Conservation (phyloP, 2,113 vertebrate species). For the Equus quagga region DNA sequence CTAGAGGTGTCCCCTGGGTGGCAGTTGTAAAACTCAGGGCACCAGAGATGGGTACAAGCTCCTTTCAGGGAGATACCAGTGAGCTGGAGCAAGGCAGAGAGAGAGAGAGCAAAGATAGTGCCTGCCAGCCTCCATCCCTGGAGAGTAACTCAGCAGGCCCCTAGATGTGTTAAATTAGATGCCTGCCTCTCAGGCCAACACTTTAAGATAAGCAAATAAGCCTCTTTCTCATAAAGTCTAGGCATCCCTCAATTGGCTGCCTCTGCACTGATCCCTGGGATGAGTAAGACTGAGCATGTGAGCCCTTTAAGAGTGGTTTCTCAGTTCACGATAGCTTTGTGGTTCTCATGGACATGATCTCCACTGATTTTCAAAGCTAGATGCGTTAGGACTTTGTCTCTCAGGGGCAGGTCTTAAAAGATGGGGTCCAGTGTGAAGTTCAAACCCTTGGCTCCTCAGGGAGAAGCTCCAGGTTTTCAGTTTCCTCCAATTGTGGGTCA, state of each 20-base stretch:
- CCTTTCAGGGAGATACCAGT: background rate
- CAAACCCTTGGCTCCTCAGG: background rate
- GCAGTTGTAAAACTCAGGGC: background rate
- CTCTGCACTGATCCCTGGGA: background rate
- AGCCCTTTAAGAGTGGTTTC: background rate
- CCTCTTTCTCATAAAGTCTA: background rate
- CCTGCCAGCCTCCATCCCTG: background rate
- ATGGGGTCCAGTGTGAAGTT: background rate
- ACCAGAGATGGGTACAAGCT: background rate
- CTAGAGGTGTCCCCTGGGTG: background rate
- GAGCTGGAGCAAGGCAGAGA: background rate
- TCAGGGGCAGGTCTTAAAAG: background rate
- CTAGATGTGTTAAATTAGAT: background rate
- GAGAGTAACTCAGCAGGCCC: background rate
- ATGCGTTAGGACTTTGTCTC: background rate
- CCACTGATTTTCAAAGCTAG: background rate
- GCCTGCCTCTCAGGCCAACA: too few species aligned
- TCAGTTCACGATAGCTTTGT: background rate
- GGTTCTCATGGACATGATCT: background rate
- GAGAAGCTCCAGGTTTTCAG: background rate
- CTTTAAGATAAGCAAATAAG: background rate
- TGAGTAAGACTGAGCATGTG: background rate
- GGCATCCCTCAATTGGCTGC: background rate
- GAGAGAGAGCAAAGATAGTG: background rate
- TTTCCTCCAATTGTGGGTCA: background rate